Evolutionary conservation across 2,113 vertebrate genomes (phyloP), one percentile per base, ranked within the genome.

Genomic region (Callithrix jacchus): DNA sequence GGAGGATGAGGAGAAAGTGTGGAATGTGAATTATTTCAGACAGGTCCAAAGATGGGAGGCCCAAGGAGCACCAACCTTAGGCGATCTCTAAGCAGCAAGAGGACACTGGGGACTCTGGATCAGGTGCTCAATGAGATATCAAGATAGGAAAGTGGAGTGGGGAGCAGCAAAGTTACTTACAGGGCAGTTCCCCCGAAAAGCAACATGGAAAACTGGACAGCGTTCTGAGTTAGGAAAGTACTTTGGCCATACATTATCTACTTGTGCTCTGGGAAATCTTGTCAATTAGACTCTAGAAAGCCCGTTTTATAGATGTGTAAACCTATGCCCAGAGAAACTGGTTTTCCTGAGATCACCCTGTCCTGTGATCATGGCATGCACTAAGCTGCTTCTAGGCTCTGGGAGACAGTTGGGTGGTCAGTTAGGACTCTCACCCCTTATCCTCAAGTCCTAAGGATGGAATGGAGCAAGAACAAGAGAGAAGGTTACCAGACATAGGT

Each of bases 351-450:
- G 56, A 23, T 47, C 61, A 32, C 42, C 58, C 10, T 42, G 14
- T 11, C 32, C 17, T 17, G 6, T 64, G 5, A 27, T 14, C 32
- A 21, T 5, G 42, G n/a, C 8, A 49, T 5, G 3, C 1, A 0
- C n/a, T 16, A 23, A 4, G 68, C 32, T 56, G 68, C 61, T 93
- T 73, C 52, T 79, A 32, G 56, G 8, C n/a, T 80, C 68, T 42
- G 25, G 16, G 45, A 76, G 73, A 14, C 6, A 35, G 73, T 35
- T 23, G 16, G 2, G 2, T 30, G 64, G 68, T 79, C 58, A n/a
- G 32, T 18, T 10, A 61, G 42, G 27, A n/a, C 49, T 49, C 54
- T 47, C 0, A 0, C 42, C 56, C 16, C 17, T 30, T 47, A 18
- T 70, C 32, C 42, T 42, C 40, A 25, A 25, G 42, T 52, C 9